Evolutionary conservation across 2,113 vertebrate genomes (phyloP), one percentile per base, ranked within the genome.

Genomic region (Coturnix japonica): DNA sequence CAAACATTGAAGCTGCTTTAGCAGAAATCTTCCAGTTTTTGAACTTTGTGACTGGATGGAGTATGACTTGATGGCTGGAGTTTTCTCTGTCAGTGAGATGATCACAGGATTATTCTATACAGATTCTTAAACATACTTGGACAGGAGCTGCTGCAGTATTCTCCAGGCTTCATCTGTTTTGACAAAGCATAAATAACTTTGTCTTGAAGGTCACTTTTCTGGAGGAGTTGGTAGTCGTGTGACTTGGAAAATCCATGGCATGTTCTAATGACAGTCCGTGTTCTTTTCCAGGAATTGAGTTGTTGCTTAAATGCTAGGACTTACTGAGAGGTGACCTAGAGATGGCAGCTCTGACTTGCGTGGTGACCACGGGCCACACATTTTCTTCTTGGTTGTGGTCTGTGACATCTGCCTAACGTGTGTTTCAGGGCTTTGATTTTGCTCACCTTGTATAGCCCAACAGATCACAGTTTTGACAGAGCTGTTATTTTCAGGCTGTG

Each of bases 341-440:
- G 28, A 11, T 67, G 2, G 57, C 67, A 12, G 8, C 28, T 69
- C 2, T 54, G 22, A 28, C 5, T 2, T 31, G 76, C 26, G 44
- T 70, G 20, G 31, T 35, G 31, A 60, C 20, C 1, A 0, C 10
- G 4, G n/a, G 28, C 31, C 13, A 12, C 3, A 1, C 6, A 10
- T 26, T 73, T 61, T 46, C 10, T n/a, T 44, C 30, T 19, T 2
- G 3, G 5, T 64, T 4, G 15, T 16, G 37, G 2, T 72, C 30
- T 74, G 26, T 47, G 44, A 46, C 1, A 1, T 59, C 25, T 70
- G 1, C 25, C 18, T 51, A 47, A 33, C 16, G 59, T 67, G 9
- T 37, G 53, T 76, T 81, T 80, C 13, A 33, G 47, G 22, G 81
- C 18, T 46, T 51, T 2, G 0, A 47, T 86, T 76, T 76, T 31